These are phyloP conservation scores for Boulengeromyrus knoepffleri DNA, from an alignment of 2,113 vertebrate genomes.

Conservation along the genomic window DNA sequence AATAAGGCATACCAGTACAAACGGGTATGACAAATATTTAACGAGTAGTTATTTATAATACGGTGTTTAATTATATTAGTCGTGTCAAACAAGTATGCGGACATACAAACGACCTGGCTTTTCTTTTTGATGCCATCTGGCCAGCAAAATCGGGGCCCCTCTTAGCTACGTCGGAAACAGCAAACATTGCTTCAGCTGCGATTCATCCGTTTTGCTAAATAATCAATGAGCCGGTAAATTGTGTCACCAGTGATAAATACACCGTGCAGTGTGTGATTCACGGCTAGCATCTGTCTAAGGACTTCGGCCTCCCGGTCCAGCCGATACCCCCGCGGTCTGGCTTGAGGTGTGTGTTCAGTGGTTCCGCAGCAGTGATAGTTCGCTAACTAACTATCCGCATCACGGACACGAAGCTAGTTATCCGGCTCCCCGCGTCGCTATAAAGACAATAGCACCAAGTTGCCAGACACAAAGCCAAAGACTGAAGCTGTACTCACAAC, in stretches of 20 bases:
- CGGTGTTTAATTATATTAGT: neutral
- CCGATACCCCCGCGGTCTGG: neutral
- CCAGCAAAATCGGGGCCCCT: neutral
- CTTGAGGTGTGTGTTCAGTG: neutral
- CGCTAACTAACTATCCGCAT: neutral
- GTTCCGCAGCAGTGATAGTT: neutral
- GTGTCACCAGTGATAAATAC: neutral
- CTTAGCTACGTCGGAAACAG: neutral
- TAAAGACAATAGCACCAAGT: constrained; percentile 10
- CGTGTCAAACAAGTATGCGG: neutral
- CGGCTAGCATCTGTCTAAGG: neutral
- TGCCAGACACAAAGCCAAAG: neutral
- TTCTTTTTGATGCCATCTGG: neutral
- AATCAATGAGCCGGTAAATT: neutral
- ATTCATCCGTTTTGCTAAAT: neutral
- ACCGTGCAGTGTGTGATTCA: neutral
- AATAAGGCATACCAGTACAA: neutral
- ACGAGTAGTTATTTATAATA: neutral
- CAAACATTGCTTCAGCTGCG: neutral
- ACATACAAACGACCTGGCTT: neutral
- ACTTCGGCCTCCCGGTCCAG: neutral
- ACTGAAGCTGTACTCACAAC: constrained; percentile 37
- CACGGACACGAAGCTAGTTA: neutral
- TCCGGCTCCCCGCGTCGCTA: neutral
- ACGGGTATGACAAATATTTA: neutral